Evolutionary conservation across 2,797 vertebrate species (phyloP), one percentile per base, ranked within the genome.

Genomic region (Coregonus ussuriensis): DNA sequence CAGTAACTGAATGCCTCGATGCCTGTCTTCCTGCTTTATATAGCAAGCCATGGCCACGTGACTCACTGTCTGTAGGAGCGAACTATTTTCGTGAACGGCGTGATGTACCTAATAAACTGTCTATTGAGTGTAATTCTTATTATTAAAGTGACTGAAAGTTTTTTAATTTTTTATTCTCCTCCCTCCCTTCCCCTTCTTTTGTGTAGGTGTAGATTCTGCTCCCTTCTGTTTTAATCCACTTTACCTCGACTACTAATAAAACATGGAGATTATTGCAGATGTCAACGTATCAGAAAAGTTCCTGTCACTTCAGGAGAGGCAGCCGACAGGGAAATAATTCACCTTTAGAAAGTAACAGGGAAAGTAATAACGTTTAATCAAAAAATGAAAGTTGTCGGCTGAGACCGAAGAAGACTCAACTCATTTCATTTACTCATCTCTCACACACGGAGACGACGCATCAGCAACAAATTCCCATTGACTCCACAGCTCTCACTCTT

Each of bases 331-430:
- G 41, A 66, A 52, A 65, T 29, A 1, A 31, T 47, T 25, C n/a
- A 29, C 21, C 13, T 51, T 51, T 21, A 74, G 35, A 51, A 4
- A 51, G 62, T 25, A 51, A 74, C 53, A n/a, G 3, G 13, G 53
- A 59, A 56, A 4, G 18, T 25, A n/a, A 74, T 65, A 47, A 63
- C 6, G 11, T 63, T 47, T 21, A 51, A 47, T 18, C 13, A 4
- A 41, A 41, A 35, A 29, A 9, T 74, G 54, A 37, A 74, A 74
- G 71, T n/a, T 21, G n/a, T 52, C 13, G 70, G 52, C 31, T 56
- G 15, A 63, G 54, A 74, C 7, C 1, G 4, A n/a, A 66, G 62
- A 66, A 15, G 31, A 7, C 16, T 47, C 41, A 47, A 47, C 41
- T 13, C 41, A 47, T 37, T 74, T 63, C 14, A 65, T 74, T 51